Evolutionary conservation across 2,113 vertebrate genomes (phyloP).

Genomic region (Anarrhichthys ocellatus): DNA sequence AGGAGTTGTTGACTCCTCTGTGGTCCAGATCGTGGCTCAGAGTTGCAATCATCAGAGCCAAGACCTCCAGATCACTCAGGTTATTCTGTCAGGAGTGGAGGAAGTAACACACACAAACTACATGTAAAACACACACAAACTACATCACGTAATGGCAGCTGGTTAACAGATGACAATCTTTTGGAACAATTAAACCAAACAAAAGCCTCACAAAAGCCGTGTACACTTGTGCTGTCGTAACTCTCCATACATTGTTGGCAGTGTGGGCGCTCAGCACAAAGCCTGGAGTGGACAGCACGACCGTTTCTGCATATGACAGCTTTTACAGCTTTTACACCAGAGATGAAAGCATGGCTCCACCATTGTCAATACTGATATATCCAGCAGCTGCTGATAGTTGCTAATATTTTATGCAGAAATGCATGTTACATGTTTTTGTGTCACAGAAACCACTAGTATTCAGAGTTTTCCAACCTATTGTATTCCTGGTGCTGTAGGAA

Average conservation of each 20-base stretch:
- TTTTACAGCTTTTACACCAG: not conserved
- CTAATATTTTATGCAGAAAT: not conserved
- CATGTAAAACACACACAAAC: not conserved
- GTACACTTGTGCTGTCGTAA: not conserved
- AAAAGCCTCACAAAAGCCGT: not conserved
- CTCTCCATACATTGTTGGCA: conserved; percentile 4
- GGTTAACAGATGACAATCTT: conserved; percentile 3
- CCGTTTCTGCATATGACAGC: not conserved
- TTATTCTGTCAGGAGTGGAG: conserved; percentile 83
- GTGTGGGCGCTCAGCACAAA: conserved; percentile 7
- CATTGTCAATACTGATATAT: not conserved
- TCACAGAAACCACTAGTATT: not conserved
- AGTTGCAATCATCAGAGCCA: conserved; percentile 95
- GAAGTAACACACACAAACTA: not conserved
- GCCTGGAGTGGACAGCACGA: not conserved
- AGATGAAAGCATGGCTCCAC: not conserved
- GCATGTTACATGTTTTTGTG: not conserved
- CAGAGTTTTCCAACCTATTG: not conserved
- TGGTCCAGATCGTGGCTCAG: conserved; percentile 97
- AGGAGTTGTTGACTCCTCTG: conserved; percentile 97
- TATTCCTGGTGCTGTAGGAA: not conserved
- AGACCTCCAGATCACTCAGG: conserved; percentile 89
- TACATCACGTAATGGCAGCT: not conserved
- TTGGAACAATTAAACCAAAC: not conserved
- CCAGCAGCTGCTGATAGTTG: not conserved